Percentiles rank a stretch among this genome's conserved stretches.
These are phyloP conservation scores for Holothuria leucospilota DNA, from an alignment of 53 echinoderm and acorn worm species.

Conservation along the genomic window DNA sequence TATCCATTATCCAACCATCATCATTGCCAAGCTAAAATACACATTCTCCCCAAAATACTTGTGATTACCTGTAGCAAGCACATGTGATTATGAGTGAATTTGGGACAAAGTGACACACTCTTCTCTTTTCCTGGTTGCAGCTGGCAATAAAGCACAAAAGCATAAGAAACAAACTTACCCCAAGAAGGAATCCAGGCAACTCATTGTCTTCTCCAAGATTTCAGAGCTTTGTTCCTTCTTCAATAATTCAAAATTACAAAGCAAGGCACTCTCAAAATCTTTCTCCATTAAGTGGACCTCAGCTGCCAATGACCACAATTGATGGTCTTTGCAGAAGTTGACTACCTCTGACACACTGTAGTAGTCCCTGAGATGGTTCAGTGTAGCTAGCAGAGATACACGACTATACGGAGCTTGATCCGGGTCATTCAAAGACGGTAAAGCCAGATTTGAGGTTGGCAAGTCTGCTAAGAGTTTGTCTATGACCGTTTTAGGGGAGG, in stretches of 20 bases:
- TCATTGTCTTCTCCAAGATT: conserved; percentile 1
- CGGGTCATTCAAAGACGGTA: neutral
- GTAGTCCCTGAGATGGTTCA: conserved; percentile 28
- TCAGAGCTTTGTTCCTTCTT: neutral
- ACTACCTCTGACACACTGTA: conserved; percentile 33
- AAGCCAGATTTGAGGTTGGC: neutral
- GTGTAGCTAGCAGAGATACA: conserved; percentile 3
- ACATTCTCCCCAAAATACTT: too few species aligned
- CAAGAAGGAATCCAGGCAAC: neutral
- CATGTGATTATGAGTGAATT: too few species aligned
- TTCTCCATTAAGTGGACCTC: conserved; percentile 56
- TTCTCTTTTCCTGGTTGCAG: too few species aligned
- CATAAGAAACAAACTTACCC: neutral
- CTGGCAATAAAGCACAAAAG: neutral
- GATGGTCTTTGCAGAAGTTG: conserved; percentile 7
- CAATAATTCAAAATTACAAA: conserved; percentile 54
- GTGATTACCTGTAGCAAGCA: too few species aligned
- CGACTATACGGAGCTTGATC: conserved; percentile 12
- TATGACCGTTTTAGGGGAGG: neutral
- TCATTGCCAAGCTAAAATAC: too few species aligned
- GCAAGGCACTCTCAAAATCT: conserved; percentile 55
- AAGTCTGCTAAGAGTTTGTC: neutral
- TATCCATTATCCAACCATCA: too few species aligned
- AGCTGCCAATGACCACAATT: conserved; percentile 52
- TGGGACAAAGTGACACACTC: too few species aligned